Percentiles rank a stretch among this genome's conserved stretches.
These are phyloP conservation scores for Dicyrtoma fusca DNA, from an alignment of 2,888 invertebrate species.

Conservation along the genomic window DNA sequence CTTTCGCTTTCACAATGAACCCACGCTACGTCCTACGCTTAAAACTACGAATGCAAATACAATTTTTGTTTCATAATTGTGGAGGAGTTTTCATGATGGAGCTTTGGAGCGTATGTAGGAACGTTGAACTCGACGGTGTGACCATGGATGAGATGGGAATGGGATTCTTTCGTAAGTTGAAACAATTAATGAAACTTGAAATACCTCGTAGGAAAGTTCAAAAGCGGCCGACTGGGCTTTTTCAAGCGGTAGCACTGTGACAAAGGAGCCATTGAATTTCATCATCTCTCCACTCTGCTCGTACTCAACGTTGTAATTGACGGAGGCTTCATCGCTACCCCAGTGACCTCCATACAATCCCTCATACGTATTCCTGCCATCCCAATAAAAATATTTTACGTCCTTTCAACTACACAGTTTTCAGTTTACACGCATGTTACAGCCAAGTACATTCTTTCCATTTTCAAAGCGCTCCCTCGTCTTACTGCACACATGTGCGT, in stretches of 20 bases:
- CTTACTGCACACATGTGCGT: no score
- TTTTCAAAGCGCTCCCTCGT: no score
- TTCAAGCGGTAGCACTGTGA: slow-evolving; percentile 23
- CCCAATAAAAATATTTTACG: no score
- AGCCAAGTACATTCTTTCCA: no score
- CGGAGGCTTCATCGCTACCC: slow-evolving; percentile 43
- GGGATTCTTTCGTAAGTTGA: slow-evolving; percentile 1
- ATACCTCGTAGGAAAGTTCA: slow-evolving; percentile 22
- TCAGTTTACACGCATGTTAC: no score
- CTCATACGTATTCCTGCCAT: slow-evolving; percentile 36
- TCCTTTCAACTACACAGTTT: no score
- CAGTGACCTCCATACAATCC: slow-evolving; percentile 48
- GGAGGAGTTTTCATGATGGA: no score
- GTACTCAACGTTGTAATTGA: slow-evolving; percentile 37
- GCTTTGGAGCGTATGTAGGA: no score
- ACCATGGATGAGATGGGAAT: not conserved
- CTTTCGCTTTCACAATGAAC: no score
- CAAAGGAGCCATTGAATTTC: slow-evolving; percentile 25
- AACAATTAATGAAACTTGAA: slow-evolving; percentile 10
- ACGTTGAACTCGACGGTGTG: not conserved
- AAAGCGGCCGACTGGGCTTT: slow-evolving; percentile 22
- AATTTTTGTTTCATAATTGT: no score
- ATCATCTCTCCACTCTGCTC: slow-evolving; percentile 1
- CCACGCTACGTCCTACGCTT: no score
- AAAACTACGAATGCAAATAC: no score